Evolutionary conservation across 1,140 invertebrate species (phyloP), one percentile per base, ranked within the genome.

Genomic region (Potamilus streckersoni): DNA sequence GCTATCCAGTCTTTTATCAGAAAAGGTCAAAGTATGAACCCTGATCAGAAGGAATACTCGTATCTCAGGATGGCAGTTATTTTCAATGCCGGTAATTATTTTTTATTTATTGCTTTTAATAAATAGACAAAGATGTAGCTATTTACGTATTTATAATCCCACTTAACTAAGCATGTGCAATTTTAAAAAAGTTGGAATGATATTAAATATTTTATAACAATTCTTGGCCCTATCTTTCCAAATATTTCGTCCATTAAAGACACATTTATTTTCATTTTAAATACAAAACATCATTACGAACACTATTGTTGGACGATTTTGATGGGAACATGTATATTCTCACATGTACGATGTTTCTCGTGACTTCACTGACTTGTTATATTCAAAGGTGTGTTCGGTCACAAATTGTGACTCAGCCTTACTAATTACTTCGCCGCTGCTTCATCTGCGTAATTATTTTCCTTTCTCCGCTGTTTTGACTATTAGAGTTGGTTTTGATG

Each of bases 1-100:
- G 79, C 76, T 19, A 73, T 89, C 49, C 88, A 89, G 76, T 82
- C 76, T 61, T 88, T 89, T 72, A 87, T 89, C 68, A 78, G 83
- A 57, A 89, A 89, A 75, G 89, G 86, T 72, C 87, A 88, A 74
- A 82, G 79, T 27, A 86, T 88, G 83, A 79, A 78, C 23, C 74
- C 87, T 13, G 87, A 88, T 69, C 79, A 82, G 72, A 84, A 87
- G 71, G 88, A 89, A 76, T 89, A 86, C 76, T 80, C 82, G 72
- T 85, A 85, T 67, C 79, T 89, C n/a, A 78, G 87, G 68, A 86
- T 89, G 82, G 78, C 84, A 16, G 86, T 88, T 31, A 81, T 89
- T 2, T 89, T 89, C 73, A 88, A 89, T 84, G 80, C 82, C 76
- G 86, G 88, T 88, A 73, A 80, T 84, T 83, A 67, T 8, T 27